Conservation (phyloP, 2,113 vertebrate species). For the Archilochus colubris region DNA sequence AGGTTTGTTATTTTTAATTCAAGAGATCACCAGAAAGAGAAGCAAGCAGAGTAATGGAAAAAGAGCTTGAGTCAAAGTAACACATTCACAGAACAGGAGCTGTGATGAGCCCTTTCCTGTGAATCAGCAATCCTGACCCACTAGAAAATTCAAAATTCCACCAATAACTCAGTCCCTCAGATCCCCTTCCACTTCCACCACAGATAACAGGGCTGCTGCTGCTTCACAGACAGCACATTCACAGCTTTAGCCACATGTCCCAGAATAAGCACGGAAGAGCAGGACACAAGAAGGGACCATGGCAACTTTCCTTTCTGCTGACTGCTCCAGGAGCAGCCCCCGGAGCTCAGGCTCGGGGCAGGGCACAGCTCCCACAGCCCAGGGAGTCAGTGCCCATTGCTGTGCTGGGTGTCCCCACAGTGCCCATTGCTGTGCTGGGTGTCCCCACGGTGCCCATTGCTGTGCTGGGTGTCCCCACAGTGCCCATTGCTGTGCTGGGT, state of each 20-base stretch:
- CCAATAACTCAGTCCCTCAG: not conserved
- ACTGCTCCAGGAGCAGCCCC: fast-evolving
- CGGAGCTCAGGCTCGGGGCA: not conserved
- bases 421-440: no score
- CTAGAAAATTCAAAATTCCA: not conserved
- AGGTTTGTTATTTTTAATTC: not conserved
- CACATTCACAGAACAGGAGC: not conserved
- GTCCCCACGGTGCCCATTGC: no score
- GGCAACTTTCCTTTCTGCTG: not conserved
- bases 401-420: not conserved
- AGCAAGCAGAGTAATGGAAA: not conserved
- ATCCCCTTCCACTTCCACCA: not conserved
- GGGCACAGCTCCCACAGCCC: fast-evolving
- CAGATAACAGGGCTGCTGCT: not conserved
- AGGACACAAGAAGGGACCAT: not conserved
- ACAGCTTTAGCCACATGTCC: not conserved
- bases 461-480: no score
- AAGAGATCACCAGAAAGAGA: not conserved
- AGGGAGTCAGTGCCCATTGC: constrained; percentile 58
- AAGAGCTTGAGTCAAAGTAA: not conserved
- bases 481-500: no score
- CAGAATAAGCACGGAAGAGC: not conserved
- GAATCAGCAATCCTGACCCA: fast-evolving
- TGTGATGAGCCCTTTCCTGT: not conserved
- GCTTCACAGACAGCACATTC: not conserved